Percentiles rank a stretch among this genome's conserved stretches.
These are phyloP conservation scores for Anoplolepis gracilipes DNA, from an alignment of 1,140 invertebrate genomes.

Conservation along the genomic window DNA sequence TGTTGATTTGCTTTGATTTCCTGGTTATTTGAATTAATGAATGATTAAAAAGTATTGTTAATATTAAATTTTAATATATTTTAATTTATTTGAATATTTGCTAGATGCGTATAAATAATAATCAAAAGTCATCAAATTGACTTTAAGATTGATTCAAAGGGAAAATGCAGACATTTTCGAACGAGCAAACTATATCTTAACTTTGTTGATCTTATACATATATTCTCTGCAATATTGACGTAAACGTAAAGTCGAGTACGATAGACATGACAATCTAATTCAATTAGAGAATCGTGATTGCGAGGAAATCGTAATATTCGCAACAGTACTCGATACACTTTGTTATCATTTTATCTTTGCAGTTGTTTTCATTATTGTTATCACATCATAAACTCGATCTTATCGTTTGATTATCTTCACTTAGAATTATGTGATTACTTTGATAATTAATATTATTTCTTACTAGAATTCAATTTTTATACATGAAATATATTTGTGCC, in stretches of 20 bases:
- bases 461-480: not conserved
- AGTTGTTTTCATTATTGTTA: constrained; percentile 35
- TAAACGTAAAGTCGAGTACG: constrained; percentile 24
- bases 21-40: not conserved
- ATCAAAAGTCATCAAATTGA: constrained; percentile 22
- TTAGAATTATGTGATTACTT: not conserved
- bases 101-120: not conserved
- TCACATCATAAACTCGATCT: not conserved
- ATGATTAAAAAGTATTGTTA: not conserved
- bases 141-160: not conserved
- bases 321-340: constrained; percentile 21
- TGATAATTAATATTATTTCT: constrained; percentile 3
- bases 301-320: not conserved
- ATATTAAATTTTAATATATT: not conserved
- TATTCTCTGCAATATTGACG: constrained; percentile 38
- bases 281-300: constrained; percentile 36
- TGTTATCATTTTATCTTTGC: constrained; percentile 17
- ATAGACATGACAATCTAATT: constrained; percentile 16
- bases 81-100: not conserved
- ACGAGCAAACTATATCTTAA: constrained; percentile 32
- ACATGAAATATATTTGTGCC: not conserved
- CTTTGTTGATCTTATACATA: constrained; percentile 25
- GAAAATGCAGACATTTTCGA: not conserved
- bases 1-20: not conserved
- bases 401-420: constrained; percentile 16